Base-by-base conservation (phyloP, 2,888 invertebrate genomes). In the Loripinus fragilis region DNA sequence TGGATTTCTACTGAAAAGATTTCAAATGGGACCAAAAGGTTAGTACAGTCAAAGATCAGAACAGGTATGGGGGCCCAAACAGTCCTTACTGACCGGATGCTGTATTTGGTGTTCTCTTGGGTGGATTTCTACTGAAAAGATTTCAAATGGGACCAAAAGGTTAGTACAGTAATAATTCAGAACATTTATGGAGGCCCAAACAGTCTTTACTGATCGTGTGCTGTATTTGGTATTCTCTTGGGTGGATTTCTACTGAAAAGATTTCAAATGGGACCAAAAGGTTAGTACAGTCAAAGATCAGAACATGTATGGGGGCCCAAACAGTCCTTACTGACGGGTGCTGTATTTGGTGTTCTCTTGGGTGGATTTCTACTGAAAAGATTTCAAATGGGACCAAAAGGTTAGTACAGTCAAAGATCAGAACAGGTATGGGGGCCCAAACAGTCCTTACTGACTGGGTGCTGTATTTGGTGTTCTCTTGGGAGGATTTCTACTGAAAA, bases 391-490 rank as follows among this genome's bases (percentile, higher is more conserved):
- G 95, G 97, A 87, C 98, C 98, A 5, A 97, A 97, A 93, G 98
- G 93, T 90, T 71, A 70, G 73, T 71, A n/a, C n/a, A n/a, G n/a
- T n/a, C n/a, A n/a, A n/a, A n/a, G n/a, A n/a, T n/a, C n/a, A 12
- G 8, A 42, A 12, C 42, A 42, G 15, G 8, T 8, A 28, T 65
- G 55, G n/a, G n/a, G n/a, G n/a, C 87, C 25, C 89, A 96, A 96
- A 98, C 33, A 97, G 98, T 0, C 96, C 98, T 85, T 98, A 0
- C 98, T n/a, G n/a, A n/a, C n/a, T n/a, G n/a, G n/a, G 98, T 65
- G 98, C 98, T 60, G 98, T 98, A 89, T 97, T 98, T 91, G 98
- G 98, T 64, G 98, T 98, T 84, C 97, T 98, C 93, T 96, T 97
- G 94, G 98, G 98, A 71, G 98, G 98, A 5, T 98, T 97, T 92